Evolutionary conservation across 2,797 vertebrate species (phyloP).

Genomic region (Enteromius thamalakanensis): DNA sequence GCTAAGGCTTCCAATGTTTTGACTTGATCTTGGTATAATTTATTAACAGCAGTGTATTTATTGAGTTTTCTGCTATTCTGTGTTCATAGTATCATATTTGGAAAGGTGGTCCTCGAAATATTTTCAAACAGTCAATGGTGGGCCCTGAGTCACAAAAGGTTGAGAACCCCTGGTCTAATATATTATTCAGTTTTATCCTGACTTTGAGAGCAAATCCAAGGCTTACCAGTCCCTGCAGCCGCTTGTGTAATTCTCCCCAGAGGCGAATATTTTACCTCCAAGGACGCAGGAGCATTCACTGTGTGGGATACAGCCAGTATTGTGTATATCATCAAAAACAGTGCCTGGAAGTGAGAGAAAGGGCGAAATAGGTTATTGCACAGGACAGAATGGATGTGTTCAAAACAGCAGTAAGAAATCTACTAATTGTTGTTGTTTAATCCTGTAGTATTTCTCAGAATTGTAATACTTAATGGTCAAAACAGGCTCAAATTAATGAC

Average conservation of each 20-base stretch:
- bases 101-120: too few relatives aligned
- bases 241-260: slow-evolving; percentile 68
- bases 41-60: too few relatives aligned
- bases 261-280: slow-evolving; percentile 60
- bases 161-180: too few relatives aligned
- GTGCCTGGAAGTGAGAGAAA: slow-evolving; percentile 63
- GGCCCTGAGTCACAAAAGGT: too few relatives aligned
- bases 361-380: not conserved
- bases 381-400: not conserved
- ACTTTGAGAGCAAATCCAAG: not conserved
- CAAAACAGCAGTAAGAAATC: not conserved
- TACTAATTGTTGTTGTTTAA: not conserved
- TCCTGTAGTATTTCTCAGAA: not conserved
- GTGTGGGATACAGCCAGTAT: slow-evolving; percentile 68
- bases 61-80: too few relatives aligned
- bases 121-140: too few relatives aligned
- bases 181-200: not conserved
- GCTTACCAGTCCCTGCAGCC: slow-evolving; percentile 74
- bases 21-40: too few relatives aligned
- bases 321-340: slow-evolving; percentile 73
- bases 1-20: too few relatives aligned
- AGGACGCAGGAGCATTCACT: slow-evolving; percentile 72
- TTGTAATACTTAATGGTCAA: not conserved
- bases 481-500: not conserved
- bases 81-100: too few relatives aligned